Percentiles rank a stretch among this genome's conserved stretches.
phyloP scores from a whole-genome alignment of 2,888 invertebrate genomes.

The Anthophora plumipes region DNA sequence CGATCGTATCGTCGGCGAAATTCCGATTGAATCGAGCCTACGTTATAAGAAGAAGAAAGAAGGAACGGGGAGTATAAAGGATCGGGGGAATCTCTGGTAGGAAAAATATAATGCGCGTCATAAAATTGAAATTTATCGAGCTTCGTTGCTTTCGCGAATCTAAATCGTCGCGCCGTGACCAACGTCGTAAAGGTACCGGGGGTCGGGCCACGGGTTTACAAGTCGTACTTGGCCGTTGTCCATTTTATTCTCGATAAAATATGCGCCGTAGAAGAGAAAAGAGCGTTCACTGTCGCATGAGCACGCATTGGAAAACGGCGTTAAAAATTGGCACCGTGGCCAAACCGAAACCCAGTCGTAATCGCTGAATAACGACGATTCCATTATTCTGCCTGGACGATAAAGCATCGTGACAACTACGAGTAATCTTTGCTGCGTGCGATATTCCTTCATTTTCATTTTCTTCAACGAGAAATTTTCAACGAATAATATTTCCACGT shows the following conservation, averaged over 20 bases:
- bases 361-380: conserved; percentile 57
- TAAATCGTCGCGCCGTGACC: conserved; percentile 45
- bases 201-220: conserved; percentile 28
- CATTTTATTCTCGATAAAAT: conserved; percentile 68
- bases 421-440: neutral
- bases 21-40: conserved; percentile 1
- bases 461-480: no score
- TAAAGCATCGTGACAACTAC: conserved; percentile 15
- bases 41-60: neutral
- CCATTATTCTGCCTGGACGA: conserved; percentile 36
- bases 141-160: conserved; percentile 24
- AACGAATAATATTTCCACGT: no score
- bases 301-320: conserved; percentile 37
- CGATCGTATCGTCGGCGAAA: neutral
- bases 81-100: neutral
- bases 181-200: conserved; percentile 34
- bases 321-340: conserved; percentile 65
- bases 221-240: conserved; percentile 59
- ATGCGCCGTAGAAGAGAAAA: conserved; percentile 52
- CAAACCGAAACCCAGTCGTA: conserved; percentile 46
- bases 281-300: conserved; percentile 27
- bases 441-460: neutral
- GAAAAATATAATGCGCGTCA: conserved; percentile 13
- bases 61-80: neutral
- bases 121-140: conserved; percentile 45